A percentile compares a stretch with the other conserved stretches of the same genome.
These are phyloP conservation scores for Sebastes schlegelii DNA, from an alignment of 2,113 vertebrate species.

Conservation along the genomic window DNA sequence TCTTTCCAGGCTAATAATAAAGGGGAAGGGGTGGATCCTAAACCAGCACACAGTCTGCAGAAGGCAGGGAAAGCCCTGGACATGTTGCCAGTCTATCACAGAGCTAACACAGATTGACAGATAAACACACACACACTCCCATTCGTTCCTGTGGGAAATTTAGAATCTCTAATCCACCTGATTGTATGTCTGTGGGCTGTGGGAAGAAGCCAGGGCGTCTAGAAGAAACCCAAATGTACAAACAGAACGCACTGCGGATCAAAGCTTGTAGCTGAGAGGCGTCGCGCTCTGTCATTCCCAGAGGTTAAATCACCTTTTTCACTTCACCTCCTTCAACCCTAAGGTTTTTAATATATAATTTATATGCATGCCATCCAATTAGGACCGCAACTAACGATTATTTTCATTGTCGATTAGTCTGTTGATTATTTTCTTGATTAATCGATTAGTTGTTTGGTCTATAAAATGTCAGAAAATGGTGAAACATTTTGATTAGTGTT, in stretches of 20 bases:
- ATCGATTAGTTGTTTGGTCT: no score
- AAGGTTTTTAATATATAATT: slow-evolving; percentile 7
- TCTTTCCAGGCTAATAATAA: slow-evolving; percentile 26
- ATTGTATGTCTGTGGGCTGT: slow-evolving; percentile 57
- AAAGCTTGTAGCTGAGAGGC: slow-evolving; percentile 17
- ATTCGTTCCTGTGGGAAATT: slow-evolving; percentile 70
- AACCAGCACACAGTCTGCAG: slow-evolving; percentile 40
- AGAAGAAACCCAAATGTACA: slow-evolving; percentile 29
- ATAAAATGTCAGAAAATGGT: no score
- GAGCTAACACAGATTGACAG: slow-evolving; percentile 75
- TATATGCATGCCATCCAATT: neutral
- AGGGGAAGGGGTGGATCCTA: slow-evolving; percentile 10
- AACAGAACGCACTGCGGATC: slow-evolving; percentile 29
- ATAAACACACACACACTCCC: slow-evolving; percentile 58
- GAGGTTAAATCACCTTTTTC: slow-evolving; percentile 28
- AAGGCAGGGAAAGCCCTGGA: slow-evolving; percentile 69
- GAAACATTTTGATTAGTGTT: no score
- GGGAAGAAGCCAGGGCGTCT: slow-evolving; percentile 27
- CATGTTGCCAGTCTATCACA: slow-evolving; percentile 63
- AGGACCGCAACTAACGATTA: no score
- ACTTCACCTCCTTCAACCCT: slow-evolving; percentile 27
- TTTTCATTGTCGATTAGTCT: no score
- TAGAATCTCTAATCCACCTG: slow-evolving; percentile 68
- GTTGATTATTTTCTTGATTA: no score
- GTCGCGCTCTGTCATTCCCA: slow-evolving; percentile 26